These are phyloP conservation scores for Dione juno DNA, from an alignment of 2,888 invertebrate genomes.

Conservation along the genomic window DNA sequence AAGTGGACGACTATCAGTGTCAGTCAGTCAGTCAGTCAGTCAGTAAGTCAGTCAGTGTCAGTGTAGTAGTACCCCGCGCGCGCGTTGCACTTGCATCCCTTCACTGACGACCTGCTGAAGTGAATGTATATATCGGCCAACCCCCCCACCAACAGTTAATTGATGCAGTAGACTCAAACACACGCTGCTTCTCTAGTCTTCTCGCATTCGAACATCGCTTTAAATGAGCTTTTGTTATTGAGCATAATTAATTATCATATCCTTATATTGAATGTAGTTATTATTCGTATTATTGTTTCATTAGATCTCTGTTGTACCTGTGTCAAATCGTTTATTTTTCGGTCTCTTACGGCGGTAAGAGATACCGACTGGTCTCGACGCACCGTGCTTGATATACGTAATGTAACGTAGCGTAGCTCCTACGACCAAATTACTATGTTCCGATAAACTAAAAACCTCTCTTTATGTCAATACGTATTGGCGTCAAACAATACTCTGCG, in stretches of 20 bases:
- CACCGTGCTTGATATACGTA: conserved; percentile 65
- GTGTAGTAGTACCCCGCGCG: conserved; percentile 51
- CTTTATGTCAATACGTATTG: conserved; percentile 56
- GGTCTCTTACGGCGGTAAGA: conserved; percentile 67
- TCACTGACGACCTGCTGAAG: conserved; percentile 56
- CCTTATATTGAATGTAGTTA: conserved; percentile 78
- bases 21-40: conserved; percentile 1
- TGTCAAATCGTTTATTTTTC: conserved; percentile 70
- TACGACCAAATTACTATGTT: conserved; percentile 73
- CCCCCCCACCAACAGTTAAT: conserved; percentile 77
- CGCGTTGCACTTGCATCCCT: conserved; percentile 68
- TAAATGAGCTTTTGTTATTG: conserved; percentile 73
- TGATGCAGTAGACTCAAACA: conserved; percentile 81
- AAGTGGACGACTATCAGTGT: conserved; percentile 64
- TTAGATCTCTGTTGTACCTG: conserved; percentile 84
- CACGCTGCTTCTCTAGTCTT: conserved; percentile 81
- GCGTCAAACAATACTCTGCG: conserved; percentile 75
- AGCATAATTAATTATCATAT: conserved; percentile 82
- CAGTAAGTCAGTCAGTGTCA: conserved; percentile 7
- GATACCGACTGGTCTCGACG: conserved; percentile 69
- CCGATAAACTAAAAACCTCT: conserved; percentile 64
- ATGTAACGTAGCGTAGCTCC: conserved; percentile 62
- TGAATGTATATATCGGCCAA: conserved; percentile 59
- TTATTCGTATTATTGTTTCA: conserved; percentile 82
- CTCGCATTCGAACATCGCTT: conserved; percentile 77